phyloP scores from a whole-genome alignment of 2,888 invertebrate genomes.

The Desoria tigrina region DNA sequence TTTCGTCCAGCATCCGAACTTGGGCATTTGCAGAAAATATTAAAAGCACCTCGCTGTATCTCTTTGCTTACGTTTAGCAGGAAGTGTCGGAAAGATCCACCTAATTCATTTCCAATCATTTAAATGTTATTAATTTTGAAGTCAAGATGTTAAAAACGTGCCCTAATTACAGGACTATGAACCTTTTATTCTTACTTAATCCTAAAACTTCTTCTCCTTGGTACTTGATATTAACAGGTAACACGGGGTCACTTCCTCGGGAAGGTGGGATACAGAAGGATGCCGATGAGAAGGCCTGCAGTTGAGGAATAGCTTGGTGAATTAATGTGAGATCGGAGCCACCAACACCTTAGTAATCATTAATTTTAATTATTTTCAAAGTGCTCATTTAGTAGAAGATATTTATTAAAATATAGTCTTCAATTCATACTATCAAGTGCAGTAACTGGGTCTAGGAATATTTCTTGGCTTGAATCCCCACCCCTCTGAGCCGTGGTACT shows the following conservation, averaged over 20 bases:
- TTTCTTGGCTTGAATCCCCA: slow-evolving; percentile 57
- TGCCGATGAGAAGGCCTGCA: slow-evolving; percentile 55
- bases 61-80: slow-evolving; percentile 57
- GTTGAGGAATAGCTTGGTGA: slow-evolving; percentile 56
- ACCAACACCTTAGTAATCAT: neutral
- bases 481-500: slow-evolving; percentile 21
- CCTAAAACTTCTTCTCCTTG: slow-evolving; percentile 58
- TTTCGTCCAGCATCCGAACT: slow-evolving; percentile 54
- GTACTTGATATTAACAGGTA: slow-evolving; percentile 57
- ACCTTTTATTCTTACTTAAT: slow-evolving; percentile 54
- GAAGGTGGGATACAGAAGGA: slow-evolving; percentile 57
- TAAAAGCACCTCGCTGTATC: slow-evolving; percentile 55
- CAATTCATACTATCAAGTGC: slow-evolving; percentile 54
- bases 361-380: neutral
- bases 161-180: neutral
- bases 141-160: too few relatives aligned
- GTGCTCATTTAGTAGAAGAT: slow-evolving; percentile 42
- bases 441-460: slow-evolving; percentile 57
- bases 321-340: slow-evolving; percentile 34
- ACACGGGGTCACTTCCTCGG: slow-evolving; percentile 57
- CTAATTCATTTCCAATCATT: too few relatives aligned
- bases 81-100: slow-evolving; percentile 58
- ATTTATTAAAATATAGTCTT: slow-evolving; percentile 8
- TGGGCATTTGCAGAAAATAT: slow-evolving; percentile 55
- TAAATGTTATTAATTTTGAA: too few relatives aligned